Base-by-base conservation (phyloP, 2,113 vertebrate genomes). In the Dendropsophus ebraccatus region DNA sequence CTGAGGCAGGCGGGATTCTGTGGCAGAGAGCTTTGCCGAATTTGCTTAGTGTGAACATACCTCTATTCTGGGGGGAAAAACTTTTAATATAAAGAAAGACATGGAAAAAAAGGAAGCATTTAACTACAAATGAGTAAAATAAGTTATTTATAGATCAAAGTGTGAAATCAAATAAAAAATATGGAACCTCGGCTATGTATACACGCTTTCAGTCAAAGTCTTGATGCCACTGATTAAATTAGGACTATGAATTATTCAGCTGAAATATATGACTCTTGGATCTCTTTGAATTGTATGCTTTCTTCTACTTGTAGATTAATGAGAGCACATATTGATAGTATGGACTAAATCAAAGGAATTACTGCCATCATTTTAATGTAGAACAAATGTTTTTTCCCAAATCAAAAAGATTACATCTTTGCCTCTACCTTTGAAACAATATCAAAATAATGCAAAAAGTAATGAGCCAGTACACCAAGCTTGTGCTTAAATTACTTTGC, bases 401-500 rank as follows among this genome's bases (percentile, higher is more conserved):
- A 74, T 37, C 30, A 74, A 45, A 74, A 73, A 56, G 58, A 81
- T 67, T 73, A 74, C 23, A 25, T 74, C 32, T 32, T 67, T 49
- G n/a, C 30, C 50, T 74, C 32, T 69, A 83, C 82, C 69, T 70
- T 41, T 74, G 69, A 56, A 58, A 62, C 41, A 84, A 49, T 75
- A 84, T 65, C 54, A 76, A 60, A 84, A 83, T 83, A 83, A 83
- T 84, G 54, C 52, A 83, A 72, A 83, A 83, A 74, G 82, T 74
- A 83, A 83, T 83, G 70, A 83, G 50, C 69, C 67, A 58, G 72
- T 49, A 35, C 52, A 75, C 32, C 47, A 76, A 62, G 82, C 72
- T 73, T 74, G 69, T 73, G 45, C 37, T 62, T 75, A 50, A 76
- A 84, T 84, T 76, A 75, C 41, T 65, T 45, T 76, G 73, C 72